These are phyloP conservation scores for Antechinus flavipes DNA, from an alignment of 2,113 vertebrate species.

Conservation along the genomic window DNA sequence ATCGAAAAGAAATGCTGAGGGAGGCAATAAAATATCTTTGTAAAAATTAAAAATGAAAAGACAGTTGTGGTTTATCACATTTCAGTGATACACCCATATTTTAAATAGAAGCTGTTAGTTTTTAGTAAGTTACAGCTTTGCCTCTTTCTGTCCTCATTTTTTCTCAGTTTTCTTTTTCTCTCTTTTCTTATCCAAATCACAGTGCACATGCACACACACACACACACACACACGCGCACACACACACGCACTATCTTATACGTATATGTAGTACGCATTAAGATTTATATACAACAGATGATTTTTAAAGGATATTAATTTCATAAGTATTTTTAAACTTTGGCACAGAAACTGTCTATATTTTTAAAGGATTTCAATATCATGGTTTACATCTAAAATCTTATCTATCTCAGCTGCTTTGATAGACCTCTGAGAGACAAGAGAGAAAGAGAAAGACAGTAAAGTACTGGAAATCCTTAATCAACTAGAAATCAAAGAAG, in stretches of 20 bases:
- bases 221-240: neutral
- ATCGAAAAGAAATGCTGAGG: constrained; percentile 18
- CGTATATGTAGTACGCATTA: neutral
- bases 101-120: constrained; percentile 11
- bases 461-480: neutral
- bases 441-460: neutral
- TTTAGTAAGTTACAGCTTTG: constrained; percentile 37
- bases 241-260: neutral
- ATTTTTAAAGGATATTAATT: neutral
- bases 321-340: neutral
- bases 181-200: neutral
- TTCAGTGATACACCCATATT: neutral
- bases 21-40: neutral
- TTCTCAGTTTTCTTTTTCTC: neutral
- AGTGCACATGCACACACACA: too few species aligned
- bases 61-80: neutral
- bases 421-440: neutral
- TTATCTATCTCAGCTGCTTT: neutral
- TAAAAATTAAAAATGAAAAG: constrained; percentile 20
- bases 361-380: neutral
- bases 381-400: neutral
- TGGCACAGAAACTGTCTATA: neutral
- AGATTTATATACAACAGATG: neutral
- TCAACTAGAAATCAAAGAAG: neutral
- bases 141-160: neutral